Evolutionary conservation across 1,140 invertebrate genomes (phyloP).

Genomic region (Oryzaephilus surinamensis): DNA sequence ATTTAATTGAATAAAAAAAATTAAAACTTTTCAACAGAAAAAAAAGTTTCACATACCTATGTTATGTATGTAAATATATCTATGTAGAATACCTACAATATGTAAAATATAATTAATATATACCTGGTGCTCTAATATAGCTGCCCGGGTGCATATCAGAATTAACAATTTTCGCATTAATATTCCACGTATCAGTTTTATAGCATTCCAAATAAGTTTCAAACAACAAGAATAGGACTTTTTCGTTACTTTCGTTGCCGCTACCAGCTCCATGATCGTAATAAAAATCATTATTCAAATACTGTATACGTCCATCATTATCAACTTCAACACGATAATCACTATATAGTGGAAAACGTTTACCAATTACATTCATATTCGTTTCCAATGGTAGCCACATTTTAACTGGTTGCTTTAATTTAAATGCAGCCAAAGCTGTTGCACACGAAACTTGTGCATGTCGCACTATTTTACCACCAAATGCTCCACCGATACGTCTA

Average conservation of each 20-base stretch:
- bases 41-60: no score
- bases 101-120: no score
- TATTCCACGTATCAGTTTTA: conserved; percentile 31
- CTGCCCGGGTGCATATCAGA: conserved; percentile 38
- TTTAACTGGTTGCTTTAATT: conserved; percentile 46
- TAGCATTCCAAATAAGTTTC: conserved; percentile 29
- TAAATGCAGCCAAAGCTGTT: conserved; percentile 46
- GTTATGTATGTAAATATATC: no score
- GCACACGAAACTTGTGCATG: conserved; percentile 40
- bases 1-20: no score
- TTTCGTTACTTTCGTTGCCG: conserved; percentile 18
- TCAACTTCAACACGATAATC: conserved; percentile 61
- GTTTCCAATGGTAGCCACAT: conserved; percentile 52
- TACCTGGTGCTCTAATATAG: conserved; percentile 39
- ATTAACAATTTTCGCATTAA: conserved; percentile 31
- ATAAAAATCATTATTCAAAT: conserved; percentile 48
- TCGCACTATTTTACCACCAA: conserved; percentile 51
- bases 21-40: no score
- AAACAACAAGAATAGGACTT: conserved; percentile 9
- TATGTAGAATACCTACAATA: no score
- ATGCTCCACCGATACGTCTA: conserved; percentile 57
- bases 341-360: conserved; percentile 44
- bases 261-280: conserved; percentile 48
- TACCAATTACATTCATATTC: conserved; percentile 56
- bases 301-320: conserved; percentile 53